These are phyloP conservation scores for Eugnorisma glareosa DNA, from an alignment of 2,888 invertebrate species.

Conservation along the genomic window DNA sequence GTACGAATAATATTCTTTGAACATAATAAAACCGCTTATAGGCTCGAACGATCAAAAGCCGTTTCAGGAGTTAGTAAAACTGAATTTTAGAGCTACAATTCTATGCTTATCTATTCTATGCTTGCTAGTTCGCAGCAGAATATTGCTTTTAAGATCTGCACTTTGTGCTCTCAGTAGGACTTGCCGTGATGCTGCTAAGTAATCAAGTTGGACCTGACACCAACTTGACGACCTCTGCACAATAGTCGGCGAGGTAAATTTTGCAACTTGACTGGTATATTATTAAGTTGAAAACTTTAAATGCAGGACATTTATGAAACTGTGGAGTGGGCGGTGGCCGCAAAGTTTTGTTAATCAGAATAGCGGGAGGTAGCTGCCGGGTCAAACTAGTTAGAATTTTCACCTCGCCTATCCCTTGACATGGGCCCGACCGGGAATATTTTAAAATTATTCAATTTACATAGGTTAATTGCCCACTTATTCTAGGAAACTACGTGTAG, in stretches of 20 bases:
- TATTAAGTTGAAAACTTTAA: constrained; percentile 79
- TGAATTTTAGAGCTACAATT: constrained; percentile 1
- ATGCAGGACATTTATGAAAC: constrained; percentile 80
- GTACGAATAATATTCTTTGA: constrained; percentile 34
- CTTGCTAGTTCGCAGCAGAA: too few relatives aligned
- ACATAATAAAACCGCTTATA: constrained; percentile 28
- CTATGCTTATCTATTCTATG: too few relatives aligned
- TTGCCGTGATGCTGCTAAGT: constrained; percentile 24
- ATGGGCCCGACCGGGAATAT: constrained; percentile 76
- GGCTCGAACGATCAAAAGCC: constrained; percentile 5
- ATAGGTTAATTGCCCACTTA: constrained; percentile 80
- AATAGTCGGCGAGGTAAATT: constrained; percentile 58
- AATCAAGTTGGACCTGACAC: constrained; percentile 56
- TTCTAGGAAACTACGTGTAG: constrained; percentile 71
- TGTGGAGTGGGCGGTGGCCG: constrained; percentile 72
- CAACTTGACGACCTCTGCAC: constrained; percentile 43
- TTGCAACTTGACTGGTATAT: constrained; percentile 65
- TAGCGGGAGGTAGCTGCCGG: constrained; percentile 71
- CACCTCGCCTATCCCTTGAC: constrained; percentile 78
- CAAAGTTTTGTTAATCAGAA: constrained; percentile 87
- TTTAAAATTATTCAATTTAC: constrained; percentile 85
- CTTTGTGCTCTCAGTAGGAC: constrained; percentile 2
- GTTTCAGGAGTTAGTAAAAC: constrained; percentile 15
- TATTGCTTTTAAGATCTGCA: not conserved
- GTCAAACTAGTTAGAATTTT: constrained; percentile 82